A percentile compares a stretch with the other conserved stretches of the same genome.
These are phyloP conservation scores for Pavo muticus DNA, from an alignment of 2,113 vertebrate genomes.

Conservation along the genomic window DNA sequence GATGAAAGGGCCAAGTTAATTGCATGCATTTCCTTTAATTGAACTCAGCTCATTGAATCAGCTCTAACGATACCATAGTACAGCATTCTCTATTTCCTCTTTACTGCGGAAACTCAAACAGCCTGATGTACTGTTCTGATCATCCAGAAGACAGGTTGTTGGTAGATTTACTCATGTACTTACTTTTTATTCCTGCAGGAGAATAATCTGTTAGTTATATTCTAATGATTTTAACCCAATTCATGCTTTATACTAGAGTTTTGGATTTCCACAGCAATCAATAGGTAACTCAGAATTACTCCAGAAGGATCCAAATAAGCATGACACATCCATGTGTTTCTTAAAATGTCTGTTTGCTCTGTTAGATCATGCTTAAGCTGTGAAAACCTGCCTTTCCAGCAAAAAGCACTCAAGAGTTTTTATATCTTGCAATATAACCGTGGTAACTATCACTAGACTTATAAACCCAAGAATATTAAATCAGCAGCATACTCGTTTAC, in stretches of 20 bases:
- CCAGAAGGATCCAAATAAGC: neutral
- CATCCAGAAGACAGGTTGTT: neutral
- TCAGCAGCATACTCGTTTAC: neutral
- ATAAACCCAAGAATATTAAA: neutral
- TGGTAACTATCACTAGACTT: slow-evolving; percentile 13
- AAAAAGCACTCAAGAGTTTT: neutral
- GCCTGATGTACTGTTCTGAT: neutral
- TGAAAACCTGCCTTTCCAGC: neutral
- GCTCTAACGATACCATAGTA: neutral
- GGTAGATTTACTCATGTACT: neutral
- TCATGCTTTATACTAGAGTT: neutral
- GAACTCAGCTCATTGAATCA: slow-evolving; percentile 4
- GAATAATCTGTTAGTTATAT: neutral
- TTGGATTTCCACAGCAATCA: neutral
- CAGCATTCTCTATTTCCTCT: neutral
- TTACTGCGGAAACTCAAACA: neutral
- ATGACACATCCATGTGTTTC: neutral
- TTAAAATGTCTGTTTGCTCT: slow-evolving; percentile 20
- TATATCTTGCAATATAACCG: neutral
- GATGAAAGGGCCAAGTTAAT: slow-evolving; percentile 21
- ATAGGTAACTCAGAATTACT: neutral
- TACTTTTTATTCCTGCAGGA: neutral
- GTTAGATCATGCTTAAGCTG: neutral
- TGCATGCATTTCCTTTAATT: slow-evolving; percentile 24
- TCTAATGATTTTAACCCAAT: neutral